A percentile compares a stretch with the other conserved stretches of the same genome.
Conservation (phyloP, 2,113 vertebrate species). For the Electrona antarctica region DNA sequence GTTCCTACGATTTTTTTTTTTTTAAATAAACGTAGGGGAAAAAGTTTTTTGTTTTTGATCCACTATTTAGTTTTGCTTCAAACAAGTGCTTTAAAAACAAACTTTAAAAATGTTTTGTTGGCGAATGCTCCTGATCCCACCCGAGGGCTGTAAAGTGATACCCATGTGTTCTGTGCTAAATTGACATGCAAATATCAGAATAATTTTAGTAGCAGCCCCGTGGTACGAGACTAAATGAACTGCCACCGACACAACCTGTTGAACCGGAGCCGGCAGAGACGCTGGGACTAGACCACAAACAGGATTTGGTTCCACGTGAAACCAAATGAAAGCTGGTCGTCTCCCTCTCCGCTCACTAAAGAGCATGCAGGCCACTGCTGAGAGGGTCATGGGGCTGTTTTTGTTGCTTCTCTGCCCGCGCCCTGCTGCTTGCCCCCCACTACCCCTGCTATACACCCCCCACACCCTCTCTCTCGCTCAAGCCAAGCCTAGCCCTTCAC, state of each 20-base stretch:
- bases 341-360: conserved; percentile 10
- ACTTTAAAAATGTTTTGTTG: conserved; percentile 27
- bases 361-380: conserved; percentile 35
- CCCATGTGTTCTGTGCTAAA: not conserved
- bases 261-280: conserved; percentile 50
- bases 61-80: conserved; percentile 36
- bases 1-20: not conserved
- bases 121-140: conserved; percentile 4
- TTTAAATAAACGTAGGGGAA: not conserved
- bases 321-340: not conserved
- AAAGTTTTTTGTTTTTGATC: not conserved
- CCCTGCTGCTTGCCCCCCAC: conserved; percentile 36
- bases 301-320: conserved; percentile 15
- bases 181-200: conserved; percentile 29
- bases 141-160: not conserved
- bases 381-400: conserved; percentile 61
- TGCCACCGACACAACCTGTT: conserved; percentile 67
- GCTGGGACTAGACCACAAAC: conserved; percentile 32
- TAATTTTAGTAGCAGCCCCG: conserved; percentile 27
- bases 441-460: conserved; percentile 44
- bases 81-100: conserved; percentile 35
- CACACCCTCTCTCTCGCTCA: conserved; percentile 10
- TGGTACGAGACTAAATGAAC: conserved; percentile 36
- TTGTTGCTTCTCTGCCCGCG: conserved; percentile 40
- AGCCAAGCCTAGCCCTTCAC: conserved; percentile 18